A percentile compares a stretch with the other conserved stretches of the same genome.
These are phyloP conservation scores for Myotis pilosus DNA, from an alignment of 2,797 vertebrate genomes.

Conservation along the genomic window DNA sequence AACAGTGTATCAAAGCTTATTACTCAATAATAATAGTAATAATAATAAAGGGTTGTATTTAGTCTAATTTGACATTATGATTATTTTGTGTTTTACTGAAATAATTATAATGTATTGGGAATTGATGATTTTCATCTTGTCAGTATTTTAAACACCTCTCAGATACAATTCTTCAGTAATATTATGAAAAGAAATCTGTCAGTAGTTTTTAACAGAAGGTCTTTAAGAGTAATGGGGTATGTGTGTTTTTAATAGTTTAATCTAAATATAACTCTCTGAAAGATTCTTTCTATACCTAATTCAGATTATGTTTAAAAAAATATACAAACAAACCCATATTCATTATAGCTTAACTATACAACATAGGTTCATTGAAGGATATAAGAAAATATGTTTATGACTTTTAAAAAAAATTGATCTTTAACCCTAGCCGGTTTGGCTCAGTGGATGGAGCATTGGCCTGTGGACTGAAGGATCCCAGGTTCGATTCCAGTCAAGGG, in stretches of 20 bases:
- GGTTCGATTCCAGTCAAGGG: too few species aligned
- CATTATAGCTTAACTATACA: neutral
- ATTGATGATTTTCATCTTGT: conserved; percentile 61
- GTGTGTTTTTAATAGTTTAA: conserved; percentile 10
- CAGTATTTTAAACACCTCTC: neutral
- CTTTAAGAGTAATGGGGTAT: neutral
- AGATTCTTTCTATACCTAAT: conserved; percentile 14
- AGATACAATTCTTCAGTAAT: neutral
- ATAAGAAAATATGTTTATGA: neutral
- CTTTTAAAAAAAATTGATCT: neutral
- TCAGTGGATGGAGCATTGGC: too few species aligned
- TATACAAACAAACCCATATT: neutral
- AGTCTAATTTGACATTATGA: conserved; percentile 39
- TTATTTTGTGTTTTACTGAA: conserved; percentile 46
- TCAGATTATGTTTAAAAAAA: neutral
- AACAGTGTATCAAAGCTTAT: conserved; percentile 67
- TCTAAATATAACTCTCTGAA: neutral
- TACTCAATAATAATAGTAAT: conserved; percentile 57
- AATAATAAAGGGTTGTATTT: conserved; percentile 54
- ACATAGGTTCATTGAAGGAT: neutral
- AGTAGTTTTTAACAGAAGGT: neutral
- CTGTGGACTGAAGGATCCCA: too few species aligned
- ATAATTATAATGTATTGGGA: neutral
- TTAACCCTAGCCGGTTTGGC: too few species aligned
- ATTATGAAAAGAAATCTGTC: conserved; percentile 7